Conservation (phyloP, 1,140 invertebrate species). For the Bactericera cockerelli region DNA sequence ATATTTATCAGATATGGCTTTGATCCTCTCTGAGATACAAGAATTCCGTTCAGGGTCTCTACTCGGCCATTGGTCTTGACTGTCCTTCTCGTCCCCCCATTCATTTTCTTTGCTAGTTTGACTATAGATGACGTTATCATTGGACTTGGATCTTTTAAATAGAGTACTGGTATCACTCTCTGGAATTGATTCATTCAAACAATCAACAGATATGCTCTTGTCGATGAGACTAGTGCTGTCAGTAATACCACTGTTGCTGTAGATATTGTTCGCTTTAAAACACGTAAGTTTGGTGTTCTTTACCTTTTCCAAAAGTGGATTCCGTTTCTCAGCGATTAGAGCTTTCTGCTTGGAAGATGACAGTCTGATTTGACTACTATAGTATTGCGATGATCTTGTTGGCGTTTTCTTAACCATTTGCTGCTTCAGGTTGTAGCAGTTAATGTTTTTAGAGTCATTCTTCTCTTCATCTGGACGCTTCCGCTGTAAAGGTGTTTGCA, state of each 20-base stretch:
- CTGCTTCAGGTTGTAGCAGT: slow-evolving; percentile 4
- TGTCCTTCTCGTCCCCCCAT: background rate
- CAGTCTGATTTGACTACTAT: background rate
- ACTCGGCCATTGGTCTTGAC: slow-evolving; percentile 14
- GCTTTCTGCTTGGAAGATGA: slow-evolving; percentile 2
- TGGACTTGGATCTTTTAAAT: slow-evolving; percentile 6
- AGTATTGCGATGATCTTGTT: background rate
- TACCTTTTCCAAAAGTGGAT: slow-evolving; percentile 49
- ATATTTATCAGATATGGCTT: slow-evolving; percentile 48
- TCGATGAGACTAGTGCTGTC: background rate
- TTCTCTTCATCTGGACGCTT: background rate
- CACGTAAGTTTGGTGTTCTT: slow-evolving; percentile 52
- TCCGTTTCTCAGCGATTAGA: slow-evolving; percentile 38
- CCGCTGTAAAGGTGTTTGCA: background rate
- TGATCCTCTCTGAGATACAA: slow-evolving; percentile 48
- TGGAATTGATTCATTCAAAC: background rate
- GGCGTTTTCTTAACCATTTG: background rate
- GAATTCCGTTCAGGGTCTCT: slow-evolving; percentile 11
- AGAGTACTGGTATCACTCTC: background rate
- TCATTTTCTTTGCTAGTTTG: background rate
- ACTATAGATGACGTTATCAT: slow-evolving; percentile 6
- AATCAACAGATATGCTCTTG: background rate
- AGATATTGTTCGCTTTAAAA: slow-evolving; percentile 35
- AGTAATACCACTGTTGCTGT: slow-evolving; percentile 4
- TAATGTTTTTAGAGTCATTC: background rate